Evolutionary conservation across 2,888 invertebrate species (phyloP), one percentile per base, ranked within the genome.

Genomic region (Drosophila maculinotata): DNA sequence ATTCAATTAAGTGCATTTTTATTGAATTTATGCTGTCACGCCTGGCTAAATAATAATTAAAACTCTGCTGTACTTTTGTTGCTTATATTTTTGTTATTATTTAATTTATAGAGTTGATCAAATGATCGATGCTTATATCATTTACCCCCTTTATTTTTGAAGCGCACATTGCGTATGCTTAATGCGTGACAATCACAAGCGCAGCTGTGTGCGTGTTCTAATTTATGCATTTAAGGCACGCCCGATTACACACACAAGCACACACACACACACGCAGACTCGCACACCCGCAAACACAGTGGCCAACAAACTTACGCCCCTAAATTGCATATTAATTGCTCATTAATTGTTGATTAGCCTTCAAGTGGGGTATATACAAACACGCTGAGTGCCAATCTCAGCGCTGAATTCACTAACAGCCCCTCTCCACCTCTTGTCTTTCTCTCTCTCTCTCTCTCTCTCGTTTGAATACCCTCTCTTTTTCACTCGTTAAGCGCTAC

Each of bases 281-380:
- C n/a, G 8, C 41, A 35, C 30, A 17, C 33, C 15, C 14, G 38
- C 35, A 9, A 23, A 20, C 14, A 35, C 35, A 59, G 7, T 45
- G 35, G 39, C 35, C 41, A 65, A 23, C 49, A 48, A 41, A 68
- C 58, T 63, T 41, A 47, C 53, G 49, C 48, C 59, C 51, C 52
- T 64, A 83, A 79, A 82, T 82, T 84, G 84, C 84, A 83, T 83
- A 83, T 83, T 83, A 83, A 83, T 83, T 83, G 83, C 80, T 79
- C 79, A 83, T 83, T 83, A 84, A 83, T 82, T 79, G 82, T 76
- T 83, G 84, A 83, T 83, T 82, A 82, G 79, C 69, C 63, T 58
- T 68, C 69, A 62, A 81, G 79, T 69, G 57, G 68, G 23, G 69
- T 62, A 30, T 25, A 48, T 20, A 51, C 48, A 48, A 45, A 17